A percentile compares a stretch with the other conserved stretches of the same genome.
Evolutionary conservation across 2,113 vertebrate species (phyloP).

Genomic region (Lamprologus ornatipinnis): DNA sequence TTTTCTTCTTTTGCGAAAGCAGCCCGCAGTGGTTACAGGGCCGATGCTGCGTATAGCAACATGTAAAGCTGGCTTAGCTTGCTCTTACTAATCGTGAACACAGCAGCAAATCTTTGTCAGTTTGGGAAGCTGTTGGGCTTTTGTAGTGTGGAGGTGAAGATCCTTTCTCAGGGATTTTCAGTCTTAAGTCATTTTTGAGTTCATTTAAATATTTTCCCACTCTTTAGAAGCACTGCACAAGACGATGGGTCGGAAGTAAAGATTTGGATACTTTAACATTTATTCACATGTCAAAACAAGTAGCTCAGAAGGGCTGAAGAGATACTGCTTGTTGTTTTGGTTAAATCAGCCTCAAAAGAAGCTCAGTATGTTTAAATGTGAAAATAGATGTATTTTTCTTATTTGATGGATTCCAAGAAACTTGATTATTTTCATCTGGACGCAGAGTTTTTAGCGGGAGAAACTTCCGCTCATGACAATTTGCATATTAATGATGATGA

Average conservation of each 20-base stretch:
- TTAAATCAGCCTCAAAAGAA: neutral
- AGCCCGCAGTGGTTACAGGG: neutral
- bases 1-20: neutral
- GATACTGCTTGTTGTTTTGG: neutral
- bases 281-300: neutral
- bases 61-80: neutral
- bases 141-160: neutral
- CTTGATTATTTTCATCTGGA: neutral
- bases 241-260: neutral
- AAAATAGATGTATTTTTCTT: neutral
- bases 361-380: neutral
- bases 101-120: neutral
- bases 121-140: neutral
- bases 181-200: neutral
- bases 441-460: fast-evolving
- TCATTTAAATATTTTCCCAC: neutral
- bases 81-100: neutral
- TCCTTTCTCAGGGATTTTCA: neutral
- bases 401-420: neutral
- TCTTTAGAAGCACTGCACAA: neutral
- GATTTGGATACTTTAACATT: neutral
- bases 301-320: neutral
- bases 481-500: neutral
- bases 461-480: neutral
- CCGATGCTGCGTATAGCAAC: neutral